phyloP scores from a whole-genome alignment of 2,113 vertebrate genomes.

The Zapornia atra region DNA sequence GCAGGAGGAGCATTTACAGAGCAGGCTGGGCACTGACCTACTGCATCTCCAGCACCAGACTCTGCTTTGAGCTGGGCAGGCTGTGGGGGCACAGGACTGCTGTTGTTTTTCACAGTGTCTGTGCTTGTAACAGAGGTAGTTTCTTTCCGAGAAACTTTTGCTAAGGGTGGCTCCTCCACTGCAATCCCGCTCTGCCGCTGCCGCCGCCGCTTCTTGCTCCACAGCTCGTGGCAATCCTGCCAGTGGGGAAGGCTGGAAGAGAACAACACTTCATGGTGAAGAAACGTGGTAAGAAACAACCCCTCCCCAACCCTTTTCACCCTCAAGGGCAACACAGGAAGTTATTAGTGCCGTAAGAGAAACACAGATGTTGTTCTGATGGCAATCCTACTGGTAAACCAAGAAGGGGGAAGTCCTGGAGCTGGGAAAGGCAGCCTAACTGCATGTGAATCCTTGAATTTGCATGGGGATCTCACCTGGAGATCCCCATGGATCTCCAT shows the following conservation, averaged over 20 bases:
- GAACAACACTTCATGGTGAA: background rate
- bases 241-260: constrained; percentile 90
- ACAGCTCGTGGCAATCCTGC: constrained; percentile 98
- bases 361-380: background rate
- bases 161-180: constrained; percentile 85
- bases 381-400: background rate
- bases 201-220: constrained; percentile 95
- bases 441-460: fast-evolving
- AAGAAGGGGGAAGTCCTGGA: background rate
- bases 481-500: too few relatives aligned
- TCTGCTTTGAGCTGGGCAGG: constrained; percentile 78
- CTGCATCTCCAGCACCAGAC: constrained; percentile 73
- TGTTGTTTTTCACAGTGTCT: constrained; percentile 85
- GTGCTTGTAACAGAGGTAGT: constrained; percentile 79
- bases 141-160: constrained; percentile 92
- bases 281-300: fast-evolving
- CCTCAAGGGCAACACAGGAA: background rate
- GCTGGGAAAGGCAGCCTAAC: background rate
- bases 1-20: background rate
- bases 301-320: background rate
- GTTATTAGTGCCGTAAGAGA: fast-evolving
- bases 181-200: constrained; percentile 89
- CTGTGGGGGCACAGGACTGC: constrained; percentile 81
- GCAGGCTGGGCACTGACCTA: constrained; percentile 73
- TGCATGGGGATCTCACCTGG: background rate